A percentile compares a stretch with the other conserved stretches of the same genome.
Conservation (phyloP, 1,140 invertebrate species). For the Drosophila insularis region DNA sequence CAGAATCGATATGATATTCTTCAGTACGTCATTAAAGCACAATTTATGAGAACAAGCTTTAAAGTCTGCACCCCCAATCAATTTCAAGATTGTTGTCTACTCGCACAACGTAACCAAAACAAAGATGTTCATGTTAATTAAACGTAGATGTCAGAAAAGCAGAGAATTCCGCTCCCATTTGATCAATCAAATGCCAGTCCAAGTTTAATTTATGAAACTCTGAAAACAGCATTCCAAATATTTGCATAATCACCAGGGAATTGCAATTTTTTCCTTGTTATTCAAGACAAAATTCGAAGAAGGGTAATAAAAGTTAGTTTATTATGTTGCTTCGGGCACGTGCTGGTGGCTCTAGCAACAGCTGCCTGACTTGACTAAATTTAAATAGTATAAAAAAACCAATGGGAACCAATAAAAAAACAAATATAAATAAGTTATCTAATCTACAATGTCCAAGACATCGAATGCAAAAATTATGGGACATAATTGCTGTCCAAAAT, state of each 20-base stretch:
- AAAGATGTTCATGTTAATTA: background rate
- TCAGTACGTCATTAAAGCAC: background rate
- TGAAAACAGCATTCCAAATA: conserved; percentile 20
- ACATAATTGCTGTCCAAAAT: background rate
- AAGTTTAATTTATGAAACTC: conserved; percentile 14
- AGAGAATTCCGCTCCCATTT: background rate
- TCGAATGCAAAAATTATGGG: background rate
- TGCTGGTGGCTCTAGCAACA: background rate
- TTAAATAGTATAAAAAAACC: background rate
- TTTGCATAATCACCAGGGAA: conserved; percentile 23
- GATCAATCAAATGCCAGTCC: background rate
- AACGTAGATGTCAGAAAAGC: background rate
- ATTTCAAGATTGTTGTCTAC: background rate
- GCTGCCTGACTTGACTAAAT: background rate
- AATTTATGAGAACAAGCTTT: background rate
- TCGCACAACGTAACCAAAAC: background rate
- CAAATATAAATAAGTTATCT: background rate
- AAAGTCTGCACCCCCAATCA: background rate
- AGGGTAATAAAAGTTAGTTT: background rate
- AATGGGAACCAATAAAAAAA: too few relatives aligned
- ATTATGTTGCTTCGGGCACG: background rate
- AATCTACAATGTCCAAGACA: background rate
- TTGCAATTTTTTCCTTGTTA: conserved; percentile 28
- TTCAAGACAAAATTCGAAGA: background rate
- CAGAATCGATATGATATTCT: background rate